Conservation (phyloP, 2,113 vertebrate species). For the Hippocampus comes region DNA sequence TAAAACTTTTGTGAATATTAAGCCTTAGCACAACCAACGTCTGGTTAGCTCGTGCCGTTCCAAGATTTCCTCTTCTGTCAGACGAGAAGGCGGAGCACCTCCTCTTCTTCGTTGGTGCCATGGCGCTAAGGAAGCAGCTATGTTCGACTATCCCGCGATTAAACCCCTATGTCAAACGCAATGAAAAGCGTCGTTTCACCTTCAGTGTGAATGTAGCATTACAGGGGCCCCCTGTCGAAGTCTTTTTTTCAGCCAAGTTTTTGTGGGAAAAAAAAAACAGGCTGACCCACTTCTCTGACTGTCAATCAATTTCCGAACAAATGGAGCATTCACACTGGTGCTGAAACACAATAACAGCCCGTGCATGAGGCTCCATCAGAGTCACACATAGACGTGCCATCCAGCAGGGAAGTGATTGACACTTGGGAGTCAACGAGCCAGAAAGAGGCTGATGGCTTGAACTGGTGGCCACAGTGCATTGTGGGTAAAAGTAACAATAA, state of each 20-base stretch:
- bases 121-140: too few relatives aligned
- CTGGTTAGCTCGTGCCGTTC: too few relatives aligned
- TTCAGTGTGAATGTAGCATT: too few relatives aligned
- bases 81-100: too few relatives aligned
- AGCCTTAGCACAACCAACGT: too few relatives aligned
- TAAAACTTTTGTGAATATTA: too few relatives aligned
- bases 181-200: too few relatives aligned
- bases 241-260: not conserved
- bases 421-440: slow-evolving; percentile 3
- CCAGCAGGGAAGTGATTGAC: not conserved
- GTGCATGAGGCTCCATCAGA: not conserved
- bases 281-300: not conserved
- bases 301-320: not conserved
- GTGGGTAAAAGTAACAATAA: slow-evolving; percentile 37
- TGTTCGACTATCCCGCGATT: too few relatives aligned
- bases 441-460: slow-evolving; percentile 10
- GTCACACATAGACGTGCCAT: not conserved
- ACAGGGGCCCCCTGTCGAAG: too few relatives aligned
- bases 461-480: slow-evolving; percentile 34
- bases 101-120: too few relatives aligned
- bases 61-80: too few relatives aligned
- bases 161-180: too few relatives aligned
- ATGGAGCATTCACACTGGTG: not conserved
- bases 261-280: not conserved
- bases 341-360: not conserved